Conservation (phyloP, 1,140 invertebrate genomes). For the Tenebrio molitor region DNA sequence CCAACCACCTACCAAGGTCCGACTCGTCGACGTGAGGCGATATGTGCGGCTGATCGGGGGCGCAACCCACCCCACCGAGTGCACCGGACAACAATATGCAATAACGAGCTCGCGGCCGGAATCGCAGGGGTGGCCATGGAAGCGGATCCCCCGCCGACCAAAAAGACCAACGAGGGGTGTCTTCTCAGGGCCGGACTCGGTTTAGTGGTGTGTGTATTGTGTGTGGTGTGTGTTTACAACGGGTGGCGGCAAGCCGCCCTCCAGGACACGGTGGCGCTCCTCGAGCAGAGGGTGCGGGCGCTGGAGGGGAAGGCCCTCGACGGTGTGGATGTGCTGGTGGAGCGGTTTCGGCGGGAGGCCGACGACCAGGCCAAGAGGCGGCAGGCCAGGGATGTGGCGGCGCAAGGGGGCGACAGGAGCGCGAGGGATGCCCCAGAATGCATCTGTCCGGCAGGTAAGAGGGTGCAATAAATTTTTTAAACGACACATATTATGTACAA, state of each 20-base stretch:
- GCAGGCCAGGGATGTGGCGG: constrained; percentile 56
- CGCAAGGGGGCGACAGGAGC: constrained; percentile 36
- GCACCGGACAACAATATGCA: constrained; percentile 45
- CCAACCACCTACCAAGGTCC: too few relatives aligned
- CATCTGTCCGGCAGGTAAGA: constrained; percentile 65
- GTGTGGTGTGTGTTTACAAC: constrained; percentile 64
- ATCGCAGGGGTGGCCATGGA: constrained; percentile 53
- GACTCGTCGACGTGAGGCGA: too few relatives aligned
- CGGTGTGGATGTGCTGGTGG: constrained; percentile 55
- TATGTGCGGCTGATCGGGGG: too few relatives aligned
- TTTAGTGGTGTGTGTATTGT: constrained; percentile 64
- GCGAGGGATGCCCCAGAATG: constrained; percentile 63
- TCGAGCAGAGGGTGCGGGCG: constrained; percentile 60
- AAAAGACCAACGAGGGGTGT: constrained; percentile 26
- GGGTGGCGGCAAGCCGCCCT: constrained; percentile 60
- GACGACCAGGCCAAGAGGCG: constrained; percentile 56
- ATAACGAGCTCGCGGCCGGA: constrained; percentile 48
- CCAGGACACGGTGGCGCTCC: constrained; percentile 53
- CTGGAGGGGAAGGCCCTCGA: constrained; percentile 56
- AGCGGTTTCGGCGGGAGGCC: constrained; percentile 59
- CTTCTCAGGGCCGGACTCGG: constrained; percentile 50
- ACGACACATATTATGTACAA: too few relatives aligned
- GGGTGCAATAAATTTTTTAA: constrained; percentile 2
- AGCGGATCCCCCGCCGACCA: constrained; percentile 48
- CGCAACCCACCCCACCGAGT: too few relatives aligned